Evolutionary conservation across 2,888 invertebrate species (phyloP), one percentile per base, ranked within the genome.

Genomic region (Xylocampa areola): DNA sequence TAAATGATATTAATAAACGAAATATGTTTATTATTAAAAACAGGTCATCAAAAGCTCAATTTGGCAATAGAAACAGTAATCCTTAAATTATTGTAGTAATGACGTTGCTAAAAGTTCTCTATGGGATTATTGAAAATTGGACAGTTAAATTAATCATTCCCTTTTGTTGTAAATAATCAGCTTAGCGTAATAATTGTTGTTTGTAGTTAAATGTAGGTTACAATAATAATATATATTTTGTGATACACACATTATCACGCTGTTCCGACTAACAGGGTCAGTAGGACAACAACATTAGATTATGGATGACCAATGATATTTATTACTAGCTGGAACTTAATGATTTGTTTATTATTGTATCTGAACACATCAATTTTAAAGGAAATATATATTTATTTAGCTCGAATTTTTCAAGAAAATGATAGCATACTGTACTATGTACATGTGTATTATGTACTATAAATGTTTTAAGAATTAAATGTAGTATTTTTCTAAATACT

Each of bases 101-200:
- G 23, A 16, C 14, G n/a, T 35, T 25, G 6, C 19, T n/a, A n/a
- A n/a, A n/a, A 44, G 39, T 62, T 29, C 16, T 13, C 11, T 6
- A n/a, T 14, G 6, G 3, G 17, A 29, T 40, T 25, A 25, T 10
- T 32, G n/a, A 37, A 43, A 50, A 30, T 25, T 6, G 11, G 35
- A 14, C n/a, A 23, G 36, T 54, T 7, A n/a, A 53, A 41, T 54
- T 7, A n/a, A 53, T 54, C 36, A 64, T 6, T 21, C 1, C 7
- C 10, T 29, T 25, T 40, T 40, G 11, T 44, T 53, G 8, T 10
- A 23, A 41, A 35, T 47, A 32, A 40, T 37, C 30, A 33, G 19
- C 7, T 53, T 27, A 41, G 16, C 6, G 6, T 23, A 23, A 4
- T 30, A 2, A 19, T 35, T 33, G 21, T 50, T 43, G 14, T 44